These are phyloP conservation scores for Actinia tenebrosa DNA, from an alignment of 64 coral and sea anemone genomes.

Conservation along the genomic window DNA sequence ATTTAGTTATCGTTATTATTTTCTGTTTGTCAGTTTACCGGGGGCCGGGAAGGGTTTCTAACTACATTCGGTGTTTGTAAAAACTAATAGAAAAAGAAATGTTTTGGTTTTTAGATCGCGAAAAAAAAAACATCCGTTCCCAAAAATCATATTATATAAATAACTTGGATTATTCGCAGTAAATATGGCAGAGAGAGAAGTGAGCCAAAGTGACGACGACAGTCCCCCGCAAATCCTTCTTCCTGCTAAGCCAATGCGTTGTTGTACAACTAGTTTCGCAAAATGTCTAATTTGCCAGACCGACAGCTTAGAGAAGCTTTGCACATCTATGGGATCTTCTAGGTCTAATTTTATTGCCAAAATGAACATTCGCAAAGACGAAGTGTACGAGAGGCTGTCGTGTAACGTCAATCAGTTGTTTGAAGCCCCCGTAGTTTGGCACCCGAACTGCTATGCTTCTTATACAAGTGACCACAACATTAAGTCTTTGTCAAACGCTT, in stretches of 20 bases:
- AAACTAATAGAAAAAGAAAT: too few species aligned
- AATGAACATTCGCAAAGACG: slow-evolving; percentile 31
- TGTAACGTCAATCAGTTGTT: not conserved
- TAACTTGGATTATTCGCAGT: not conserved
- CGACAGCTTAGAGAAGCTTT: slow-evolving; percentile 24
- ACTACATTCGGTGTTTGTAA: too few species aligned
- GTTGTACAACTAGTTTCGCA: slow-evolving; percentile 24
- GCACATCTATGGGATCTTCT: slow-evolving; percentile 28
- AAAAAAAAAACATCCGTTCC: too few species aligned
- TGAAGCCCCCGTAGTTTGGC: slow-evolving; percentile 47
- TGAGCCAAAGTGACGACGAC: slow-evolving; percentile 15
- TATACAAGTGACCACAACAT: slow-evolving; percentile 32
- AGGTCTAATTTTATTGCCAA: slow-evolving; percentile 35
- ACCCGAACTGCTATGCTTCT: slow-evolving; percentile 36
- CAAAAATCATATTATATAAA: too few species aligned
- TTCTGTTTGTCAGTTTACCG: too few species aligned
- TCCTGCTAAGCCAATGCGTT: slow-evolving; percentile 19
- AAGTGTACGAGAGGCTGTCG: slow-evolving; percentile 20
- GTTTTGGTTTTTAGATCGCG: too few species aligned
- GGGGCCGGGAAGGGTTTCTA: too few species aligned
- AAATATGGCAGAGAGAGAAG: slow-evolving; percentile 19
- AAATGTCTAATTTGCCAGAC: slow-evolving; percentile 45
- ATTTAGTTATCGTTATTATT: too few species aligned
- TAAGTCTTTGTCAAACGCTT: slow-evolving; percentile 12
- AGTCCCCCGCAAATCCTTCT: not conserved